Conservation (phyloP, 2,888 invertebrate genomes). For the Prionchulus punctatus region DNA sequence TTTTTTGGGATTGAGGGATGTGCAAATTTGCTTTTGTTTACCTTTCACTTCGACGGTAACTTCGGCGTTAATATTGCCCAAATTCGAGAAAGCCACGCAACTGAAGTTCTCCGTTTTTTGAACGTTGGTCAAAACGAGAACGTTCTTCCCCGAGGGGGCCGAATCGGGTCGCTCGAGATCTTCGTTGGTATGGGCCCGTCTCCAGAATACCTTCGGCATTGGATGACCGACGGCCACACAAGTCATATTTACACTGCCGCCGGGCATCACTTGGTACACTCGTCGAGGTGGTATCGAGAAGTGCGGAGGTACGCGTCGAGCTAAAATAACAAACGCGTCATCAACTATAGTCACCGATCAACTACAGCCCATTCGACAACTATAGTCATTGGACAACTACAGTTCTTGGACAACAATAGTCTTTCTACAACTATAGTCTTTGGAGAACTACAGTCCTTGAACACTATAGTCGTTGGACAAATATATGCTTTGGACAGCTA, state of each 20-base stretch:
- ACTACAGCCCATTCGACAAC: no score
- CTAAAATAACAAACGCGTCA: no score
- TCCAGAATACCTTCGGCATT: slow-evolving; percentile 78
- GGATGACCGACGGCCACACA: slow-evolving; percentile 95
- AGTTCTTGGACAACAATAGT: no score
- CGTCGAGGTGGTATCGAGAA: slow-evolving; percentile 80
- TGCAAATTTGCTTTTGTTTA: slow-evolving; percentile 34
- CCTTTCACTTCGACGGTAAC: slow-evolving; percentile 89
- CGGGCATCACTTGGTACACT: slow-evolving; percentile 72
- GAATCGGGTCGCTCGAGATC: slow-evolving; percentile 17
- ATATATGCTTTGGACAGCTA: no score
- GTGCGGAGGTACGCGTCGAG: slow-evolving; percentile 80
- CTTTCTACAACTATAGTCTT: no score
- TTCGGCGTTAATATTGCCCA: slow-evolving; percentile 72
- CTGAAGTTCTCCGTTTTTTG: slow-evolving; percentile 88
- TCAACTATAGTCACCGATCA: no score
- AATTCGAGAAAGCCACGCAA: slow-evolving; percentile 80
- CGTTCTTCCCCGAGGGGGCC: slow-evolving; percentile 51
- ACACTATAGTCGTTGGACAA: no score
- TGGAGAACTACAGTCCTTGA: no score
- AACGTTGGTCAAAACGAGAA: slow-evolving; percentile 66
- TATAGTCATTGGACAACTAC: no score
- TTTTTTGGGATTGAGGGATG: no score
- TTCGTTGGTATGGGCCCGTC: slow-evolving; percentile 5
- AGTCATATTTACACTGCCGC: slow-evolving; percentile 72